Evolutionary conservation across 2,113 vertebrate genomes (phyloP).

Genomic region (Taxidea taxus): DNA sequence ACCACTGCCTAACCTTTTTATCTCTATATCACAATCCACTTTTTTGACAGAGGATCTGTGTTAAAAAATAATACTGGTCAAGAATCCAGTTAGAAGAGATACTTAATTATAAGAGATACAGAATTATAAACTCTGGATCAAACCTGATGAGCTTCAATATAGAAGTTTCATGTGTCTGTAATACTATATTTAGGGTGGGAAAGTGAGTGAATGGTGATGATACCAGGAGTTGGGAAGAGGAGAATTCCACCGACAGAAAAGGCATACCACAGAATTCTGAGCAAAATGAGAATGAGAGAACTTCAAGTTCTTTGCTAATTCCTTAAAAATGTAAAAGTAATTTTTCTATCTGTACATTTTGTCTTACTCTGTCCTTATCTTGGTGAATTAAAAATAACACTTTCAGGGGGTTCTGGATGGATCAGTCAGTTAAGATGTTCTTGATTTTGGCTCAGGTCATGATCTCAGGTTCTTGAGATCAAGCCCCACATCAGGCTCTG

Average conservation of each 20-base stretch:
- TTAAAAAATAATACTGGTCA: slow-evolving; percentile 2
- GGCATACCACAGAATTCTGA: background rate
- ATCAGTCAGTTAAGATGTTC: background rate
- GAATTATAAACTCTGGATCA: background rate
- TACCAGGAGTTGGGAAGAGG: background rate
- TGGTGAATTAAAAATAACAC: background rate
- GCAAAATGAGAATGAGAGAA: background rate
- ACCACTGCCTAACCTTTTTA: background rate
- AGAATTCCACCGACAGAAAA: background rate
- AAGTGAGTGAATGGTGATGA: background rate
- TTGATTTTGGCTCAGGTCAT: background rate
- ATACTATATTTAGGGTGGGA: background rate
- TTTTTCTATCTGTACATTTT: background rate
- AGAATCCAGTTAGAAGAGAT: background rate
- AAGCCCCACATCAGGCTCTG: background rate
- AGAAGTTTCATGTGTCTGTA: background rate
- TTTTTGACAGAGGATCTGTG: background rate
- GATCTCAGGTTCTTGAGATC: background rate
- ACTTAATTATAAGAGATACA: background rate
- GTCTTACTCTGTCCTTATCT: background rate
- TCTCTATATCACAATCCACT: background rate
- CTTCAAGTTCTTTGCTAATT: background rate
- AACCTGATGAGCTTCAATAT: background rate
- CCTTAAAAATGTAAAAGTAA: background rate
- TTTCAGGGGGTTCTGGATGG: background rate